Conservation (phyloP, 1,140 invertebrate genomes). For the Cotesia chilonis region DNA sequence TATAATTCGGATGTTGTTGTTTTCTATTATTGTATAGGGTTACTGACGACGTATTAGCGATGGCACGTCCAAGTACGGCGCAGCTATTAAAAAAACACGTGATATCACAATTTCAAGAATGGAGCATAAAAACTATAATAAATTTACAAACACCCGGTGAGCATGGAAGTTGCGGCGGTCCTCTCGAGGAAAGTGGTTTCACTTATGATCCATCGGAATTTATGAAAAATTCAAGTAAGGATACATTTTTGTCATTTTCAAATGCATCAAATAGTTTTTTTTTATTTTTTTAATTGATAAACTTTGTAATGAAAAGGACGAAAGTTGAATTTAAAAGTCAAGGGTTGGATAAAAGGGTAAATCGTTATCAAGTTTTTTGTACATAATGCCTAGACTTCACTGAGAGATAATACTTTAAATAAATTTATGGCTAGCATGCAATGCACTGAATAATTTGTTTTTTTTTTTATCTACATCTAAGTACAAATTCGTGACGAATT, state of each 20-base stretch:
- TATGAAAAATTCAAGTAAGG: slow-evolving; percentile 85
- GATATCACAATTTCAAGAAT: slow-evolving; percentile 80
- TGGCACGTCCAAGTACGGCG: slow-evolving; percentile 83
- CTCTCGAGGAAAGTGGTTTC: slow-evolving; percentile 77
- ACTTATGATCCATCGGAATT: slow-evolving; percentile 81
- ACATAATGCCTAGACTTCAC: too few relatives aligned
- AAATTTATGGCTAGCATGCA: too few relatives aligned
- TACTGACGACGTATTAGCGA: slow-evolving; percentile 86
- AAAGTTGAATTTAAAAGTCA: neutral
- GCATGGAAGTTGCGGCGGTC: slow-evolving; percentile 81
- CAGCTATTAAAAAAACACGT: slow-evolving; percentile 78
- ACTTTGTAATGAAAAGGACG: neutral
- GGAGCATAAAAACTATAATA: slow-evolving; percentile 83
- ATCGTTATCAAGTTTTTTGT: too few relatives aligned
- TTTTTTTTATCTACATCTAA: too few relatives aligned
- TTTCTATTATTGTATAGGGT: slow-evolving; percentile 71
- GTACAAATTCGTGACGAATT: too few relatives aligned
- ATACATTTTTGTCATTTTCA: too few relatives aligned
- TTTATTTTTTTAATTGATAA: too few relatives aligned
- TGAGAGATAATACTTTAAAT: too few relatives aligned
- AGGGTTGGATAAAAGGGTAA: neutral
- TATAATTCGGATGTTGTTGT: neutral
- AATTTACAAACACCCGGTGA: slow-evolving; percentile 87
- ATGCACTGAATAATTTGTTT: too few relatives aligned
- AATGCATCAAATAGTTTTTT: too few relatives aligned